A percentile compares a stretch with the other conserved stretches of the same genome.
phyloP scores from a whole-genome alignment of 2,888 invertebrate genomes.

The Ornithoptera priamus region DNA sequence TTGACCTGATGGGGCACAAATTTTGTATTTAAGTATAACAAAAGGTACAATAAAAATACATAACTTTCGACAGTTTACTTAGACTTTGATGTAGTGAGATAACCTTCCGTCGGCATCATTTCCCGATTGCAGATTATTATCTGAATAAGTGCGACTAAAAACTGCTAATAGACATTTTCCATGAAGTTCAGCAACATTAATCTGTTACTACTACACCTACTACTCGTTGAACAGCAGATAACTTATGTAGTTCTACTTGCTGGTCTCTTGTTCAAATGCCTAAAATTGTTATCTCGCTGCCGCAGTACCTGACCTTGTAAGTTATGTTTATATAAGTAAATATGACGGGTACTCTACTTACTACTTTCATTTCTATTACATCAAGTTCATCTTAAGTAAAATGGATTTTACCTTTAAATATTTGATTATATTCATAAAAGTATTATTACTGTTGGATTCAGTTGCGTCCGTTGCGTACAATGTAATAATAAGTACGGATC shows the following conservation, averaged over 20 bases:
- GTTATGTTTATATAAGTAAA: conserved; percentile 27
- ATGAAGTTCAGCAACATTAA: too few relatives aligned
- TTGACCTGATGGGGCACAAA: too few relatives aligned
- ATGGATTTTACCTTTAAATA: conserved; percentile 29
- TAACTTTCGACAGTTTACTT: too few relatives aligned
- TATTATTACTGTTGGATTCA: conserved; percentile 32
- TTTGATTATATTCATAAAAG: conserved; percentile 11
- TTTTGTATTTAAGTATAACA: too few relatives aligned
- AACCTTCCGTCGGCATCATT: too few relatives aligned
- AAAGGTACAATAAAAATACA: too few relatives aligned
- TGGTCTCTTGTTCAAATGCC: conserved; percentile 15
- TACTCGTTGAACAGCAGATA: too few relatives aligned
- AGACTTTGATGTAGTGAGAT: too few relatives aligned
- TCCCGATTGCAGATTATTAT: too few relatives aligned
- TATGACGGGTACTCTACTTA: neutral
- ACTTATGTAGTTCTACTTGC: neutral
- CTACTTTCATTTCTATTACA: conserved; percentile 28
- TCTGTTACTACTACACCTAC: too few relatives aligned
- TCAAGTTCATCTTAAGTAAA: neutral
- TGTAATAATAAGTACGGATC: conserved; percentile 81
- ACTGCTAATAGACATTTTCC: too few relatives aligned
- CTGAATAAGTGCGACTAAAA: too few relatives aligned
- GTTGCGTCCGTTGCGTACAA: conserved; percentile 66
- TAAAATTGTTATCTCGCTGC: conserved; percentile 33
- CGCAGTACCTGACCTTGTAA: conserved; percentile 40